Evolutionary conservation across 2,113 vertebrate species (phyloP).

Genomic region (Platysteira castanea): DNA sequence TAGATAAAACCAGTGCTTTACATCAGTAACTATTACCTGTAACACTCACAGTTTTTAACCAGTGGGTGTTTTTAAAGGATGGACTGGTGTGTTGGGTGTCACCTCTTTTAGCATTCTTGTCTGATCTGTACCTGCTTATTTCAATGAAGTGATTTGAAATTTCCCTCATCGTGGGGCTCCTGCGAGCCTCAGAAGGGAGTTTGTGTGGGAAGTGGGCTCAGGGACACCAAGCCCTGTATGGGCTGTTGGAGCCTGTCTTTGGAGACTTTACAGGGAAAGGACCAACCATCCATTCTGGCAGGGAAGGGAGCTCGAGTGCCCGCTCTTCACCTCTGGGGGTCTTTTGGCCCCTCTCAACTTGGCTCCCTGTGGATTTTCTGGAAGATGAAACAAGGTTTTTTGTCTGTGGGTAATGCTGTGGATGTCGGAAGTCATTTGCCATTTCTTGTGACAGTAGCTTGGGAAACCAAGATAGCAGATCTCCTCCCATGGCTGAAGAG

Average conservation of each 20-base stretch:
- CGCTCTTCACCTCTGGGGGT: accelerated
- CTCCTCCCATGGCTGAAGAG: not conserved
- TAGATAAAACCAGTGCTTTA: not conserved
- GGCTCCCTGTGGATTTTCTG: not conserved
- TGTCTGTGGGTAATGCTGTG: not conserved
- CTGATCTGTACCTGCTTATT: accelerated
- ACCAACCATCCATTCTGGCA: accelerated
- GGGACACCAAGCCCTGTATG: no score
- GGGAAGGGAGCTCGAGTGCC: not conserved
- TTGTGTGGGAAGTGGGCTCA: not conserved
- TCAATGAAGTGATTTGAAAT: not conserved
- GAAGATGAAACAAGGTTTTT: not conserved
- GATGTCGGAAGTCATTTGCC: not conserved
- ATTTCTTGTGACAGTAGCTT: not conserved
- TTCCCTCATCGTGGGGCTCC: accelerated
- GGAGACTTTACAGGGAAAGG: not conserved
- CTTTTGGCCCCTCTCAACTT: accelerated
- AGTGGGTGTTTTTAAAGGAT: not conserved
- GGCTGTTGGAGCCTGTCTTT: not conserved
- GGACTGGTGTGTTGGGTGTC: not conserved
- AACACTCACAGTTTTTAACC: no score
- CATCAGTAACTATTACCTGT: not conserved
- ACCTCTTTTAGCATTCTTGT: not conserved
- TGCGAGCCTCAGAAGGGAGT: not conserved
- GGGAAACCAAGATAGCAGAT: not conserved